These are phyloP conservation scores for Lepidothrix coronata DNA, from an alignment of 2,113 vertebrate species.

Conservation along the genomic window DNA sequence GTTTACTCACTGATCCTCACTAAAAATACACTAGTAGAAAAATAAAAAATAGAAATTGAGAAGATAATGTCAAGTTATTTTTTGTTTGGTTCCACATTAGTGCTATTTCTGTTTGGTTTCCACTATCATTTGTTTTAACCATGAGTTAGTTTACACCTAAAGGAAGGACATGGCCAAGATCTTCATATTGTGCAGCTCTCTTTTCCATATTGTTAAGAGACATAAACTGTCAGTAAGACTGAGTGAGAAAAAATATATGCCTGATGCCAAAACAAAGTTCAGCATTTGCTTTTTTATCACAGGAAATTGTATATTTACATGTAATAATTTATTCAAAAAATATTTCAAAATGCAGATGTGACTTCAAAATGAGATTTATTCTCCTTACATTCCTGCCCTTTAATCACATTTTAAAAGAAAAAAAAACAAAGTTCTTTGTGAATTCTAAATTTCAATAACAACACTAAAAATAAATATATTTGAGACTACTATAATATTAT, in stretches of 20 bases:
- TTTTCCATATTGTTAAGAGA: background rate
- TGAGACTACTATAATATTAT: background rate
- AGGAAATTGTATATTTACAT: background rate
- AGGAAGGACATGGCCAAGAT: background rate
- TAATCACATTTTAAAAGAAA: background rate
- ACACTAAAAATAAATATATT: background rate
- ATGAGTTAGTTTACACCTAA: background rate
- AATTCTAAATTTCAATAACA: background rate
- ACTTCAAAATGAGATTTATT: background rate
- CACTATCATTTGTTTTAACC: background rate
- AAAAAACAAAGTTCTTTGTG: background rate
- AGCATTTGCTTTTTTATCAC: background rate
- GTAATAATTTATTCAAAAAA: background rate
- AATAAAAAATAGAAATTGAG: background rate
- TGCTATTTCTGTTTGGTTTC: background rate
- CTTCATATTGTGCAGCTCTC: background rate
- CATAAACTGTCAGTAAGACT: background rate
- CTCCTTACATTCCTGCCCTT: background rate
- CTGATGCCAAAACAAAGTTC: background rate
- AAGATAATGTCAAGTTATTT: background rate
- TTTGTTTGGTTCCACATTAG: background rate
- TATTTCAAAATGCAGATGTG: background rate
- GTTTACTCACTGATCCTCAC: background rate
- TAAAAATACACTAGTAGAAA: background rate
- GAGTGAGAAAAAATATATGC: background rate